Conservation (phyloP, 2,113 vertebrate species). For the Melanotaenia duboulayi region DNA sequence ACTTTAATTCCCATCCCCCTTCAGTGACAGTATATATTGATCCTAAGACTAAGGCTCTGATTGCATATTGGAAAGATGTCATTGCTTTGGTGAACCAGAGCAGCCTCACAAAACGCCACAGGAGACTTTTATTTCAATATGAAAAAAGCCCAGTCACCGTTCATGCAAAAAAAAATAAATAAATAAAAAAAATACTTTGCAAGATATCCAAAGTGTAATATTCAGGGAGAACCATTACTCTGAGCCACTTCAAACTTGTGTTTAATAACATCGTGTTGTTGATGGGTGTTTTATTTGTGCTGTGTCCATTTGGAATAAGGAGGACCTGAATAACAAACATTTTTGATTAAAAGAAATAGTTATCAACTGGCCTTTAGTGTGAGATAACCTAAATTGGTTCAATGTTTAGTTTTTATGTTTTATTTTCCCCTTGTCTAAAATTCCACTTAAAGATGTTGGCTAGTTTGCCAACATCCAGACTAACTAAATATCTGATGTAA, state of each 20-base stretch:
- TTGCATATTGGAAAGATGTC: slow-evolving; percentile 46
- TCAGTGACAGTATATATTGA: slow-evolving; percentile 65
- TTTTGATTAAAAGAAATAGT: slow-evolving; percentile 13
- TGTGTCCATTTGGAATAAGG: not conserved
- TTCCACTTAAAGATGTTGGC: slow-evolving; percentile 23
- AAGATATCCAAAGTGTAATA: slow-evolving; percentile 8
- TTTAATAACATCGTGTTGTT: not conserved
- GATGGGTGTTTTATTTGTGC: not conserved
- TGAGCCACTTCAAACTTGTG: not conserved
- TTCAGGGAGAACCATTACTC: not conserved
- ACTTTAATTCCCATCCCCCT: slow-evolving; percentile 8
- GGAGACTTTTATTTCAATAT: not conserved
- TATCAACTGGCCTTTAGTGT: not conserved
- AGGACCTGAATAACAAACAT: slow-evolving; percentile 14
- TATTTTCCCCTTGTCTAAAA: slow-evolving; percentile 3
- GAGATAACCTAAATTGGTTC: slow-evolving; percentile 11
- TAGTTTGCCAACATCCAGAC: slow-evolving; percentile 17
- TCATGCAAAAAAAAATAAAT: not conserved
- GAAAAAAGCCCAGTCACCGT: too few relatives aligned
- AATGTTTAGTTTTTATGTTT: slow-evolving; percentile 12
- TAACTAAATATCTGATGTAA: slow-evolving; percentile 25
- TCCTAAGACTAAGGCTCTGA: slow-evolving; percentile 51
- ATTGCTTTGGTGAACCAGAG: slow-evolving; percentile 32
- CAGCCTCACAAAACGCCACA: slow-evolving; percentile 29
- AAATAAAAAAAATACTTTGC: too few relatives aligned